A percentile compares a stretch with the other conserved stretches of the same genome.
These are phyloP conservation scores for Melanotaenia duboulayi DNA, from an alignment of 2,113 vertebrate species.

Conservation along the genomic window DNA sequence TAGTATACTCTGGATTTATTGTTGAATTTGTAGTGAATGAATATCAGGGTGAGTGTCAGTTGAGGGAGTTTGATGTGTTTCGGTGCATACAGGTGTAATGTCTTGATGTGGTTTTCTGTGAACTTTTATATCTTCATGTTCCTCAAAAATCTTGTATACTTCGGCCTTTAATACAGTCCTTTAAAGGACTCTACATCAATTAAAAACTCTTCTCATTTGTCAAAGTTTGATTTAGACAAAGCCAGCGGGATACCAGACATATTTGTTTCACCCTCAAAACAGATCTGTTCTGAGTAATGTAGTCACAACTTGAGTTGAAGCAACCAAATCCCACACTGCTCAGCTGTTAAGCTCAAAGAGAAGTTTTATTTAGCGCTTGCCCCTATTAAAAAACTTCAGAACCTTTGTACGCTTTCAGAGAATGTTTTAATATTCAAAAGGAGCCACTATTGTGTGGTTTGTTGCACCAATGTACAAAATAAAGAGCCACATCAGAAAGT, in stretches of 20 bases:
- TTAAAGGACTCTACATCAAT: slow-evolving; percentile 38
- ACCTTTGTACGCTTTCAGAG: slow-evolving; percentile 78
- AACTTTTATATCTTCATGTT: slow-evolving; percentile 37
- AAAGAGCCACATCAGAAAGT: slow-evolving; percentile 85
- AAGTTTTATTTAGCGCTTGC: slow-evolving; percentile 80
- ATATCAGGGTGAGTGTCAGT: neutral
- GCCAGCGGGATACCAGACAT: slow-evolving; percentile 71
- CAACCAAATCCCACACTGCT: slow-evolving; percentile 78
- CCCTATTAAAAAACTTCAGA: slow-evolving; percentile 84
- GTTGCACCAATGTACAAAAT: slow-evolving; percentile 80
- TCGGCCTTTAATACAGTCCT: slow-evolving; percentile 17
- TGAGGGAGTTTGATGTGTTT: slow-evolving; percentile 3
- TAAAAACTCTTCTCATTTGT: slow-evolving; percentile 58
- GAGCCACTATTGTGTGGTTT: slow-evolving; percentile 84
- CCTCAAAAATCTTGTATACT: slow-evolving; percentile 31
- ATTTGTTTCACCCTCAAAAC: slow-evolving; percentile 77
- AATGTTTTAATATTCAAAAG: slow-evolving; percentile 86
- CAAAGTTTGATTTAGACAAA: slow-evolving; percentile 60
- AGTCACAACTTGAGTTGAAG: slow-evolving; percentile 65
- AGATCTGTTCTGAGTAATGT: slow-evolving; percentile 66
- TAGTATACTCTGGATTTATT: neutral
- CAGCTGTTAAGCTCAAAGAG: slow-evolving; percentile 79
- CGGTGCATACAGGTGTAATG: slow-evolving; percentile 2
- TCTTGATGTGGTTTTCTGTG: slow-evolving; percentile 22
- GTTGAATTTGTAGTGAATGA: neutral